These are phyloP conservation scores for Cetonia aurata DNA, from an alignment of 2,888 invertebrate species.

Conservation along the genomic window DNA sequence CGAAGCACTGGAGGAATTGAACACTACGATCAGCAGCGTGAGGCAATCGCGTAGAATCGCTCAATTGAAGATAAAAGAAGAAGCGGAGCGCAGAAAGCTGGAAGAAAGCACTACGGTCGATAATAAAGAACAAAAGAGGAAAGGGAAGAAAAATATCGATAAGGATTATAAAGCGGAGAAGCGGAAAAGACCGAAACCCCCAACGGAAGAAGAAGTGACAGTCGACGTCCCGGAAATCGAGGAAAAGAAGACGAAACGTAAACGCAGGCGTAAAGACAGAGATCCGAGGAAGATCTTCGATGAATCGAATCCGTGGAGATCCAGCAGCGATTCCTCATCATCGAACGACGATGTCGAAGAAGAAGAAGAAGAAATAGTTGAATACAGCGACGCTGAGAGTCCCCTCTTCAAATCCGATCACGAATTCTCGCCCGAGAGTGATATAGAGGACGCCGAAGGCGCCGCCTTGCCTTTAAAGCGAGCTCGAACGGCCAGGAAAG, in stretches of 20 bases:
- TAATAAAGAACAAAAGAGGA: conserved; percentile 68
- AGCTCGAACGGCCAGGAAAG: conserved; percentile 88
- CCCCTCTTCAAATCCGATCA: conserved; percentile 85
- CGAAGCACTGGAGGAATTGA: conserved; percentile 54
- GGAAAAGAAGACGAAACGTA: conserved; percentile 64
- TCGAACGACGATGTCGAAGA: conserved; percentile 64
- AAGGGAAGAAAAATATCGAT: conserved; percentile 60
- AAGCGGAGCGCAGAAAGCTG: conserved; percentile 80
- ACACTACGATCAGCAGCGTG: conserved; percentile 71
- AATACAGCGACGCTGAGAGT: conserved; percentile 61
- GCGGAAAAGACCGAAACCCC: conserved; percentile 56
- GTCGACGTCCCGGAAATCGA: conserved; percentile 65
- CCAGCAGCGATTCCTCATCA: conserved; percentile 70
- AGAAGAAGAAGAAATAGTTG: conserved; percentile 65
- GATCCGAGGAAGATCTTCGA: conserved; percentile 64
- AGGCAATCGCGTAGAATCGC: conserved; percentile 88
- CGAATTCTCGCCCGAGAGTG: conserved; percentile 94
- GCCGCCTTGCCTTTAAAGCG: conserved; percentile 81
- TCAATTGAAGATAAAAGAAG: conserved; percentile 88
- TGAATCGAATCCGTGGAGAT: conserved; percentile 71
- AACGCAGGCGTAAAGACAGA: conserved; percentile 60
- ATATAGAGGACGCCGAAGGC: conserved; percentile 77
- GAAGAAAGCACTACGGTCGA: conserved; percentile 81
- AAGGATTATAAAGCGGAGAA: conserved; percentile 59
- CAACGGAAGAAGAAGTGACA: conserved; percentile 61